Evolutionary conservation across 2,797 vertebrate genomes (phyloP), one percentile per base, ranked within the genome.

Genomic region (Champsocephalus esox): DNA sequence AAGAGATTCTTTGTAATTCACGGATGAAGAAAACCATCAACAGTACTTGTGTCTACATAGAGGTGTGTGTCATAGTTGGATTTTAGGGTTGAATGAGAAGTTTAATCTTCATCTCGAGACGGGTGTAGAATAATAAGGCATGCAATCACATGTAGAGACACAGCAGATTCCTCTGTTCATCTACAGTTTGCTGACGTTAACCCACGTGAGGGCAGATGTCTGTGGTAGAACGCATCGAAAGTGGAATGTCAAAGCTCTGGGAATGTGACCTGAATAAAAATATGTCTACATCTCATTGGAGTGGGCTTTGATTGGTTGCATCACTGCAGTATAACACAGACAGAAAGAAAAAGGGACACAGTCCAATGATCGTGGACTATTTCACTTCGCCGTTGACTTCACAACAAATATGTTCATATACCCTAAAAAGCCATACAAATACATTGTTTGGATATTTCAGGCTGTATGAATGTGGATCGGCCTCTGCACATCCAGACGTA

Each of bases 111-210:
- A 70, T 72, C n/a, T 16, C 64, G 55, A 82, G 70, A 46, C 12
- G 3, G 44, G 12, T 2, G 0, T 82, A 72, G 68, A 70, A 57
- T 66, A 79, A 77, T 58, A 46, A 66, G 62, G 38, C 77, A 71
- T 52, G 83, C 60, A 83, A 65, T 64, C 56, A 65, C 79, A 88
- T 0, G 62, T 48, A 58, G 55, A 67, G n/a, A 75, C 57, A 51
- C 16, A 28, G 55, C 43, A 89, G 77, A 87, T 68, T 84, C 70
- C 67, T 75, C 71, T 60, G 70, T 59, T 65, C 82, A 41, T 61
- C 66, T 89, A 81, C 32, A 66, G 58, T 92, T 85, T 81, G 75
- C 81, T 87, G 87, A 91, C 83, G 84, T 66, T 14, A 60, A 58
- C n/a, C 19, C 43, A 66, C 1, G 2, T 38, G 34, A 38, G 34